Evolutionary conservation across 2,888 invertebrate genomes (phyloP), one percentile per base, ranked within the genome.

Genomic region (Cataglyphis rosenhaueri): DNA sequence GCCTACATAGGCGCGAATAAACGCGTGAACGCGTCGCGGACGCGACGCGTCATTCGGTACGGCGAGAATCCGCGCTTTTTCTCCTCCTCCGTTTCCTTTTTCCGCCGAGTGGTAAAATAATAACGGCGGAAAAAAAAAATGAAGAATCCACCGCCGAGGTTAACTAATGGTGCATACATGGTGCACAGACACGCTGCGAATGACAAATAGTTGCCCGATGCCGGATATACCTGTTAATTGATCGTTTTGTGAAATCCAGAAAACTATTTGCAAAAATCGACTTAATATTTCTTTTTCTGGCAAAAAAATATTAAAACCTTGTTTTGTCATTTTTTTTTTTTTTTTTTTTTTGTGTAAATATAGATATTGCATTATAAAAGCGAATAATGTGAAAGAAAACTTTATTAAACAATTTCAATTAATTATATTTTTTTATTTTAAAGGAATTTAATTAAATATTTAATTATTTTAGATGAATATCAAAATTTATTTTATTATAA

Each of bases 1-100:
- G 86, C 84, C 85, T 85, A 89, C 88, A 71, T 79, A 91, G 90
- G 89, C 92, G 91, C 90, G 90, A 90, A 84, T 86, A 87, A 83
- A 73, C 81, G 84, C 68, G 85, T 84, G 85, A 83, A 83, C 83
- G 82, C 76, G 90, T 88, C 91, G 91, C 90, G 89, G 88, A 81
- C 85, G 87, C 84, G 73, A 76, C 81, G 71, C 70, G 86, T 84
- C 84, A 83, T 84, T 83, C 83, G 84, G 83, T 81, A 85, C 83
- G 57, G 57, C 66, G 64, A 83, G 81, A 82, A 85, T 82, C n/a
- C 52, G 52, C 85, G 78, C 85, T 84, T 83, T 52, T 82, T 59
- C 83, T 84, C 82, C 82, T 85, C 81, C 87, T 84, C 68, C 82
- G 78, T 84, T 84, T 79, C 65, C 64, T 10, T 75, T 44, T 48